These are phyloP conservation scores for Squalus acanthias DNA, from an alignment of 2,797 vertebrate species.

Conservation along the genomic window DNA sequence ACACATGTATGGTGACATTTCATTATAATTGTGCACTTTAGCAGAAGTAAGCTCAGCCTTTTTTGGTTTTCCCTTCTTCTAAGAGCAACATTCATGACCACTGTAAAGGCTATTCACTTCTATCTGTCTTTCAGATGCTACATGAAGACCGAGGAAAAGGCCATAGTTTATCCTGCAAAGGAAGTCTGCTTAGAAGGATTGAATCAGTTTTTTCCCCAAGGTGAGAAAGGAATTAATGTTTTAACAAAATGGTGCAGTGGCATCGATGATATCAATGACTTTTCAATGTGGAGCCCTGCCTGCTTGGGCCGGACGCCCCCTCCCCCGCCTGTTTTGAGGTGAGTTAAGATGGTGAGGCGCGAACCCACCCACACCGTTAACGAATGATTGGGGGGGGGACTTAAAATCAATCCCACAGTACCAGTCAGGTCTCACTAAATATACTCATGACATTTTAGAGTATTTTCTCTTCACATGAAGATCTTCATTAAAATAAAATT, in stretches of 20 bases:
- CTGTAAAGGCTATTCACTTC: neutral
- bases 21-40: neutral
- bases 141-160: neutral
- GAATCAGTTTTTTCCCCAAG: neutral
- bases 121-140: neutral
- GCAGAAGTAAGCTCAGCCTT: neutral
- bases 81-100: neutral
- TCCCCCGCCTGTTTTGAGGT: neutral
- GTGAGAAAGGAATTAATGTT: neutral
- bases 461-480: neutral
- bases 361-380: neutral
- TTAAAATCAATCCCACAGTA: neutral
- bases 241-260: neutral
- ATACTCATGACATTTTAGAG: no score
- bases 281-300: neutral
- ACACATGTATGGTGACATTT: neutral
- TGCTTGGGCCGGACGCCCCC: no score
- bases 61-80: neutral
- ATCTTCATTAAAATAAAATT: neutral
- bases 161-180: neutral
- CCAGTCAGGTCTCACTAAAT: neutral
- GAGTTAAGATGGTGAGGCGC: neutral
- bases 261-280: neutral
- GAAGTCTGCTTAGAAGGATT: neutral
- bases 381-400: neutral